Evolutionary conservation across 2,888 invertebrate genomes (phyloP), one percentile per base, ranked within the genome.

Genomic region (Xestoiulus laeticollis): DNA sequence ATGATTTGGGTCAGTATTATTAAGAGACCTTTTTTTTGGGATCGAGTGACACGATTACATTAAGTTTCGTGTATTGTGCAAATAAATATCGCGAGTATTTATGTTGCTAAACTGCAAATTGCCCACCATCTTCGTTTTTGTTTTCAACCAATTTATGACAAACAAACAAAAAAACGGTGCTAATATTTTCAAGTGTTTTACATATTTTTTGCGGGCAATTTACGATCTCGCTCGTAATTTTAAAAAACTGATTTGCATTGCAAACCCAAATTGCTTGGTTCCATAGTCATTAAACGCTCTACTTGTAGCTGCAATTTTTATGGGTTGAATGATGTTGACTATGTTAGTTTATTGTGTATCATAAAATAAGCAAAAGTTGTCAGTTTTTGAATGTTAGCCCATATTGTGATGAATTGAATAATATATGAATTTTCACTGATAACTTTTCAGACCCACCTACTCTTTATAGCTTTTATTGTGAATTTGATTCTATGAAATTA

Each of bases 151-250:
- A 53, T 68, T 26, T 68, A 68, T 68, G 22, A 22, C 68, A 22
- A n/a, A 6, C 68, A 26, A 68, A 10, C 68, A 5, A 68, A 22
- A 68, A 68, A 53, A 48, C 16, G 12, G 48, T 12, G 22, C 22
- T 78, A 22, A 78, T 22, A 12, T 30, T 14, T 6, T 78, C 14
- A 30, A 78, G 30, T 26, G 78, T 30, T 12, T 48, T 48, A 48
- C 48, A 10, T 48, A 10, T 16, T 48, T 26, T 26, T 78, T 78
- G 26, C 38, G 30, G 0, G 14, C 48, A 14, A 78, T 78, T 78
- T 78, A 30, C 78, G 78, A 78, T 14, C 30, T 22, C 12, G 78
- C 78, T 78, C 78, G 78, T 78, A 78, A 78, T 30, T 38, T 78
- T 78, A 12, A 12, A 26, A 26, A 30, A 30, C 30, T 78, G 30